Conservation (phyloP, 2,113 vertebrate species). For the Sorex araneus region DNA sequence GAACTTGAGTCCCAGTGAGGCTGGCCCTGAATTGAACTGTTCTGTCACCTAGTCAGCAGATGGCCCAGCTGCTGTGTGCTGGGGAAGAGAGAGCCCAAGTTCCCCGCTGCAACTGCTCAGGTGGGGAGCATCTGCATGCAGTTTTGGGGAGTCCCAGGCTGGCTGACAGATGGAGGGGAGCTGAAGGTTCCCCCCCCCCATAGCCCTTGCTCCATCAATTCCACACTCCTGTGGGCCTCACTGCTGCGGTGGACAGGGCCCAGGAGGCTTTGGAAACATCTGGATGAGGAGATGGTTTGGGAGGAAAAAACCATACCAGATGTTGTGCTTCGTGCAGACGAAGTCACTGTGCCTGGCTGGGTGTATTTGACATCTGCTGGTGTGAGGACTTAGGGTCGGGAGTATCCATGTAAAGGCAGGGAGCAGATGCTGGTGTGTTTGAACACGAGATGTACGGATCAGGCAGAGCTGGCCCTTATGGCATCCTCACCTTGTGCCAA, state of each 20-base stretch:
- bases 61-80: conserved; percentile 57
- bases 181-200: background rate
- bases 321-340: conserved; percentile 1
- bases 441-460: background rate
- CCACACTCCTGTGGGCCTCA: conserved; percentile 6
- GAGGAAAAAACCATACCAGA: background rate
- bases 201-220: background rate
- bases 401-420: background rate
- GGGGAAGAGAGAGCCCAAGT: conserved; percentile 54
- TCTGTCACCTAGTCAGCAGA: conserved; percentile 61
- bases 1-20: background rate
- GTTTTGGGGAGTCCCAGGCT: conserved; percentile 32
- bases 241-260: background rate
- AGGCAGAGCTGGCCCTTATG: background rate
- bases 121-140: background rate
- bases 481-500: background rate
- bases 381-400: background rate
- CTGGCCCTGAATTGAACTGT: conserved; percentile 70
- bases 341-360: conserved; percentile 19
- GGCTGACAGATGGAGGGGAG: conserved; percentile 63
- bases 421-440: background rate
- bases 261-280: background rate
- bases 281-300: conserved; percentile 24
- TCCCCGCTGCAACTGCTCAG: background rate
- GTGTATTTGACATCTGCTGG: conserved; percentile 44